Evolutionary conservation across 92 coral and sea anemone genomes (phyloP).

Genomic region (Ricordea florida): DNA sequence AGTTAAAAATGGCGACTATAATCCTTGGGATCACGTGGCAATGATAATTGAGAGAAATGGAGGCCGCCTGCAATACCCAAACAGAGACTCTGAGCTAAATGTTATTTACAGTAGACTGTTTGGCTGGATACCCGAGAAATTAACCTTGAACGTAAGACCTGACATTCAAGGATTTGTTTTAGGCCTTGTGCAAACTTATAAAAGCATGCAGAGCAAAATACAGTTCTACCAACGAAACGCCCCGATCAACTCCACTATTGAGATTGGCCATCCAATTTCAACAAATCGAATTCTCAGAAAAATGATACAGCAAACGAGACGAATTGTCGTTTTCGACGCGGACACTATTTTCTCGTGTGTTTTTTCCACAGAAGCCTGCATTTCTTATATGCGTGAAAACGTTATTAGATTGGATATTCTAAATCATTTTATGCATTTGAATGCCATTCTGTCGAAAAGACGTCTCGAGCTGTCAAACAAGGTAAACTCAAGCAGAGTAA

Average conservation of each 20-base stretch:
- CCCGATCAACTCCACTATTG: no score
- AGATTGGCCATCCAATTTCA: no score
- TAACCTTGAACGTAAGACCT: background rate
- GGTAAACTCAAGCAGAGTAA: background rate
- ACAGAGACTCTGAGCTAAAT: conserved; percentile 26
- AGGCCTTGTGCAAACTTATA: background rate
- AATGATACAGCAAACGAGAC: no score
- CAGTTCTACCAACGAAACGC: background rate
- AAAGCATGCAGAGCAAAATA: background rate
- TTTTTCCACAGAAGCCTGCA: no score
- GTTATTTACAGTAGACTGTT: conserved; percentile 16
- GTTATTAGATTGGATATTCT: no score
- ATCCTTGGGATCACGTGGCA: conserved; percentile 36
- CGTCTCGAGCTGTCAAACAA: no score
- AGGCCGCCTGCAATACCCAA: conserved; percentile 39
- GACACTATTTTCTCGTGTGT: no score
- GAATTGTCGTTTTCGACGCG: no score
- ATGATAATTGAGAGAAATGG: conserved; percentile 19
- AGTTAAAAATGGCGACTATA: background rate
- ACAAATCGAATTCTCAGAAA: no score
- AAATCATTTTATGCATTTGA: no score
- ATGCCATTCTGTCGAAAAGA: no score
- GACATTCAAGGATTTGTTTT: background rate
- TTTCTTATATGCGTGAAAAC: no score
- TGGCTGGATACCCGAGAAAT: background rate